phyloP scores from a whole-genome alignment of 2,113 vertebrate genomes.

The Dicrurus megarhynchus region DNA sequence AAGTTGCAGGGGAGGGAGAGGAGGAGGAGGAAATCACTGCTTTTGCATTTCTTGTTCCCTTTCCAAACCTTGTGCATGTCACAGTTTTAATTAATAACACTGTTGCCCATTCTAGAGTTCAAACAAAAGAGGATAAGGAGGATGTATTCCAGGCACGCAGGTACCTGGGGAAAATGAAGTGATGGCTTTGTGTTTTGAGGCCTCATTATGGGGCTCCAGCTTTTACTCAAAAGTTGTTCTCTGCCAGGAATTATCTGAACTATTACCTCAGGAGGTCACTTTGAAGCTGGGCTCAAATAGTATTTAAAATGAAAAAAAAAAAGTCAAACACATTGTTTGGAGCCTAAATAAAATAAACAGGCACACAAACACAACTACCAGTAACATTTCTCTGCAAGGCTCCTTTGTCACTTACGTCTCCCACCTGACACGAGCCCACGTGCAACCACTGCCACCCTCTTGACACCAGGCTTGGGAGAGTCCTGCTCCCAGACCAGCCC shows the following conservation, averaged over 20 bases:
- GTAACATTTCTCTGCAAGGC: neutral
- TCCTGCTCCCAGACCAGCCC: neutral
- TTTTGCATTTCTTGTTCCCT: neutral
- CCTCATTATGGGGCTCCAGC: neutral
- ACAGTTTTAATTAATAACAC: slow-evolving; percentile 46
- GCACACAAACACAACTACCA: neutral
- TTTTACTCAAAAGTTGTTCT: slow-evolving; percentile 13
- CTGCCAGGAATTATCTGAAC: slow-evolving; percentile 6
- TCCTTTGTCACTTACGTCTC: neutral
- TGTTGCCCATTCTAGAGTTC: neutral
- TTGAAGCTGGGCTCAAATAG: neutral
- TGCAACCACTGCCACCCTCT: neutral
- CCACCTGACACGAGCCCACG: neutral
- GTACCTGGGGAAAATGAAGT: slow-evolving; percentile 20
- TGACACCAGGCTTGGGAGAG: neutral
- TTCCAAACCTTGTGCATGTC: neutral
- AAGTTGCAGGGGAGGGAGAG: slow-evolving; percentile 11
- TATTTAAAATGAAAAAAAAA: neutral
- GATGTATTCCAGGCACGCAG: neutral
- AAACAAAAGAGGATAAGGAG: neutral
- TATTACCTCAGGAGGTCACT: neutral
- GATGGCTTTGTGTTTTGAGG: neutral
- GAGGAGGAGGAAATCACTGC: neutral
- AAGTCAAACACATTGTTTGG: neutral
- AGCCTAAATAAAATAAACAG: neutral